Evolutionary conservation across 2,888 invertebrate genomes (phyloP), one percentile per base, ranked within the genome.

Genomic region (Scelioninae gen. 1): DNA sequence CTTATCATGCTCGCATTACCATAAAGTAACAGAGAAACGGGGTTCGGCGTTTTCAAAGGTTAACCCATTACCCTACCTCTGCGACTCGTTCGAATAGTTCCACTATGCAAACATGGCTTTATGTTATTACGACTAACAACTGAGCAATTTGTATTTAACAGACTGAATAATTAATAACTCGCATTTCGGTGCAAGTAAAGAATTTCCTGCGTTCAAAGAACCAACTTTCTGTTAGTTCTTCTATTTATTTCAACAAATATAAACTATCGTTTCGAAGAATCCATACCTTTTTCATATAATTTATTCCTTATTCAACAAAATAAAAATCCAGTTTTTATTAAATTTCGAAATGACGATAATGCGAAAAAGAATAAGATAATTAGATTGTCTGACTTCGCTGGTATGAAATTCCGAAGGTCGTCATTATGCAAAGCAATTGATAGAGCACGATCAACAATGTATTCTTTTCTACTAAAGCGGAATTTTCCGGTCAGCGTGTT

Each of bases 401-500:
- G 29, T 13, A 55, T 53, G 29, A 55, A 43, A 55, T 40, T 55
- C 8, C 0, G 55, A 38, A 32, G 40, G 1, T 53, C 13, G 40
- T 51, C 6, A 75, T 66, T 76, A 62, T 77, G 62, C 38, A 38
- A 62, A 69, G n/a, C 40, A 55, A 55, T 77, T 32, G 62, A 69
- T 68, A 45, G 34, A 13, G 31, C 49, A 51, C 43, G 65, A 76
- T 66, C 76, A 53, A 68, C 76, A 38, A 11, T 16, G 53, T 76
- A 38, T 68, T 53, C 38, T 45, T 55, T 66, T 76, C 68, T 68
- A 49, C 45, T 56, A 23, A 29, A 45, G 13, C 34, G 11, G 71
- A 78, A 72, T 66, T 69, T 65, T 78, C 43, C 86, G 89, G 88
- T 89, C 88, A 89, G 87, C 85, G 85, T 86, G 86, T 88, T 89